phyloP scores from a whole-genome alignment of 1,140 invertebrate genomes.

The Solenopsis invicta region DNA sequence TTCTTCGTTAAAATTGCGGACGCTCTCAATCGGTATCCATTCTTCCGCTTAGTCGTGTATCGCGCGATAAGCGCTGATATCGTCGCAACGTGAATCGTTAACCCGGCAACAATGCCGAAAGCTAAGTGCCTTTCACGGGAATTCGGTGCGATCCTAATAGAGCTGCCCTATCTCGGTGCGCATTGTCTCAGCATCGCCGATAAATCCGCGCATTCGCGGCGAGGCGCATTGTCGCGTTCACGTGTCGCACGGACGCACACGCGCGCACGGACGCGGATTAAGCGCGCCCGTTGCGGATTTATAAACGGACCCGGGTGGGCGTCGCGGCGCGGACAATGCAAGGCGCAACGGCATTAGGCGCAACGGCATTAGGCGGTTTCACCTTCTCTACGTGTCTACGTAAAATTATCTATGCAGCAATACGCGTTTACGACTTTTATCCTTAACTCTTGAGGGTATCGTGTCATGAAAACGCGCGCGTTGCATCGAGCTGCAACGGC shows the following conservation, averaged over 20 bases:
- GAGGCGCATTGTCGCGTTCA: constrained; percentile 68
- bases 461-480: constrained; percentile 23
- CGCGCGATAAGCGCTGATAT: constrained; percentile 60
- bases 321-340: constrained; percentile 71
- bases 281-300: constrained; percentile 69
- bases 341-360: constrained; percentile 73
- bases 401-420: constrained; percentile 75
- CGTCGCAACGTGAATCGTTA: constrained; percentile 58
- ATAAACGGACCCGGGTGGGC: constrained; percentile 72
- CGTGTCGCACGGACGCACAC: constrained; percentile 26
- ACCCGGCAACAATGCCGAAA: constrained; percentile 72
- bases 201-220: constrained; percentile 73
- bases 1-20: constrained; percentile 14
- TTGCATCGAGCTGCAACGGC: constrained; percentile 6
- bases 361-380: constrained; percentile 71
- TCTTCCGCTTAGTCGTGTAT: constrained; percentile 35
- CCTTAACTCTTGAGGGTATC: constrained; percentile 19
- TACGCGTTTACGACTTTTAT: constrained; percentile 63
- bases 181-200: constrained; percentile 72
- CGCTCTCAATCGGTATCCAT: constrained; percentile 42
- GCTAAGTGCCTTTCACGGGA: constrained; percentile 73
- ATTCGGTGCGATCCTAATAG: constrained; percentile 57
- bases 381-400: constrained; percentile 66
- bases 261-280: constrained; percentile 56
- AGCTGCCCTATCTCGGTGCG: constrained; percentile 60